A percentile compares a stretch with the other conserved stretches of the same genome.
These are phyloP conservation scores for Melanerpes aurifrons DNA, from an alignment of 2,113 vertebrate genomes.

Conservation along the genomic window DNA sequence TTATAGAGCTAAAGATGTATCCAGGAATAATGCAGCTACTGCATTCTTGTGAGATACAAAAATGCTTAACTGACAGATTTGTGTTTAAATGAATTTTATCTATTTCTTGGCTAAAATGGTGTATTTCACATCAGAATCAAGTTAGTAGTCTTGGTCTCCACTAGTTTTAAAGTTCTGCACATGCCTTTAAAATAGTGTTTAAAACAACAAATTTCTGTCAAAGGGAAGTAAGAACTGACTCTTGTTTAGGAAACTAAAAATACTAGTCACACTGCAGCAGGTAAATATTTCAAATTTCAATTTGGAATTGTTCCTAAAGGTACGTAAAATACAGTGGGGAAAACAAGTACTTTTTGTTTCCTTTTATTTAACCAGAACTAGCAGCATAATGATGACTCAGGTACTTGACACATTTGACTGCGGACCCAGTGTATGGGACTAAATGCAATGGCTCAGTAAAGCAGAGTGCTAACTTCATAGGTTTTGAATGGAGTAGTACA, in stretches of 20 bases:
- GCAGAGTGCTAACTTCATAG: neutral
- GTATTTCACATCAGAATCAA: neutral
- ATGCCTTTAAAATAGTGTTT: neutral
- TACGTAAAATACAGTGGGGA: neutral
- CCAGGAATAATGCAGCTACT: neutral
- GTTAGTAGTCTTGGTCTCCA: neutral
- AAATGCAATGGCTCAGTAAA: neutral
- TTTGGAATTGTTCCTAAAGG: neutral
- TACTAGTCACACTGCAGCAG: neutral
- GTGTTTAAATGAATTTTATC: neutral
- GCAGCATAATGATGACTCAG: neutral
- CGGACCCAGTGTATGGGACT: neutral
- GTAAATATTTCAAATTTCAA: neutral
- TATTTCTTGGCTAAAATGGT: neutral
- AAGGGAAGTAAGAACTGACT: neutral
- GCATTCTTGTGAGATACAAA: neutral
- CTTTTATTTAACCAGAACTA: neutral
- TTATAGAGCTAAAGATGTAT: neutral
- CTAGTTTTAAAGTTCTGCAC: neutral
- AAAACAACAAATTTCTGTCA: neutral
- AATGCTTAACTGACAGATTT: neutral
- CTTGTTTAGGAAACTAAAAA: neutral
- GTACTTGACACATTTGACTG: neutral
- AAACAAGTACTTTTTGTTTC: neutral
- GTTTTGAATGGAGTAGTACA: neutral